A percentile compares a stretch with the other conserved stretches of the same genome.
These are phyloP conservation scores for Myrmecobius fasciatus DNA, from an alignment of 2,113 vertebrate genomes.

Conservation along the genomic window DNA sequence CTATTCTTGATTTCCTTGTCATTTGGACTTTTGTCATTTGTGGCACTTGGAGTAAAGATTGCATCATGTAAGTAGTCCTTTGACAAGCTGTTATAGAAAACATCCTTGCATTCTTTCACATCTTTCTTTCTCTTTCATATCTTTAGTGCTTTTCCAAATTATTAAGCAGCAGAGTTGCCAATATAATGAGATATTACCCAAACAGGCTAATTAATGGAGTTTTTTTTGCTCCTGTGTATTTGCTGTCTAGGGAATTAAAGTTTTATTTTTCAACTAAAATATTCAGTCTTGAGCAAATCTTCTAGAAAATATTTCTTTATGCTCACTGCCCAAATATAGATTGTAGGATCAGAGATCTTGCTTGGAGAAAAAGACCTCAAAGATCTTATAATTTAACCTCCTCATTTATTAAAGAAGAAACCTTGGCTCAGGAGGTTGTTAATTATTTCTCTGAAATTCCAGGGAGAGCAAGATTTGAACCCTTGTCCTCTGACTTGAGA, in stretches of 20 bases:
- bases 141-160: slow-evolving; percentile 56
- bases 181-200: background rate
- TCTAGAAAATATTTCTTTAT: background rate
- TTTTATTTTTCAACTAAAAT: background rate
- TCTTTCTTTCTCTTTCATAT: slow-evolving; percentile 48
- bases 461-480: background rate
- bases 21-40: slow-evolving; percentile 29
- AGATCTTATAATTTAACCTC: background rate
- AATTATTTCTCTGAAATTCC: background rate
- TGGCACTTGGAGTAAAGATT: slow-evolving; percentile 52
- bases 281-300: background rate
- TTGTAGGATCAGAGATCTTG: background rate
- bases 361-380: background rate
- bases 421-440: background rate
- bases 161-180: slow-evolving; percentile 47
- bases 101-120: slow-evolving; percentile 55
- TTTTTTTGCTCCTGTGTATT: background rate
- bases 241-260: accelerated
- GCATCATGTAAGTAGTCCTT: slow-evolving; percentile 30
- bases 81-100: slow-evolving; percentile 55
- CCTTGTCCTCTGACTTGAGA: background rate
- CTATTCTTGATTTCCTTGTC: slow-evolving; percentile 43
- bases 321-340: background rate
- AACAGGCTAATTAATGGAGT: background rate
- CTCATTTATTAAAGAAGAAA: background rate